These are phyloP conservation scores for Macaca mulatta DNA, from an alignment of 2,113 vertebrate species.

Conservation along the genomic window DNA sequence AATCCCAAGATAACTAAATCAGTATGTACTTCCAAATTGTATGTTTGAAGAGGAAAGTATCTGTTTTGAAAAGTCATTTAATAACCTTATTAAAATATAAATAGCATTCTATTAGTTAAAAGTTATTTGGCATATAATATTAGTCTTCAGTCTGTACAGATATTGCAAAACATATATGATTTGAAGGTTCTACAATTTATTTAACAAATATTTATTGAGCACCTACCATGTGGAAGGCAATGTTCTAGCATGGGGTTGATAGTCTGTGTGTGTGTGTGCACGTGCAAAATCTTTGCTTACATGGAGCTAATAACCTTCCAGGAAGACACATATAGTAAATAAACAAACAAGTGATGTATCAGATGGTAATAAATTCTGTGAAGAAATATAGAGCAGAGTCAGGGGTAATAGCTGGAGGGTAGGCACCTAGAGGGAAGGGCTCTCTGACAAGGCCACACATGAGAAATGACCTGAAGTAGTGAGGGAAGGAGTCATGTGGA, in stretches of 20 bases:
- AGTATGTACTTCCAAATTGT: background rate
- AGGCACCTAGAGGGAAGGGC: background rate
- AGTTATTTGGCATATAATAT: background rate
- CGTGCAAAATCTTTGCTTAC: background rate
- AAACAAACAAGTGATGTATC: background rate
- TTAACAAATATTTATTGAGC: constrained; percentile 14
- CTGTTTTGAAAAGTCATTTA: constrained; percentile 24
- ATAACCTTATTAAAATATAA: background rate
- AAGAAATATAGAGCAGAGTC: background rate
- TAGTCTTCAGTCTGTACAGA: background rate
- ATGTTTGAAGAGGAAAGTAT: background rate
- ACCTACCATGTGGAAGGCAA: background rate
- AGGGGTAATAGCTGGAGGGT: background rate
- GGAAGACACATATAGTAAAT: background rate
- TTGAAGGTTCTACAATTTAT: background rate
- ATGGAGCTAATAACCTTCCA: background rate
- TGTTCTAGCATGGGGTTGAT: background rate
- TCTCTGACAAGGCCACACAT: background rate
- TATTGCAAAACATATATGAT: background rate
- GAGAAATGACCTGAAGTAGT: background rate
- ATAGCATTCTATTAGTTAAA: background rate
- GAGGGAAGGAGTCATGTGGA: background rate
- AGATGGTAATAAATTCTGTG: background rate
- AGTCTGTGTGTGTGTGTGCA: background rate
- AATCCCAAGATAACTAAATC: constrained; percentile 39